Percentiles rank a stretch among this genome's conserved stretches.
Conservation (phyloP, 2,888 invertebrate genomes). For the Taenaris catops region DNA sequence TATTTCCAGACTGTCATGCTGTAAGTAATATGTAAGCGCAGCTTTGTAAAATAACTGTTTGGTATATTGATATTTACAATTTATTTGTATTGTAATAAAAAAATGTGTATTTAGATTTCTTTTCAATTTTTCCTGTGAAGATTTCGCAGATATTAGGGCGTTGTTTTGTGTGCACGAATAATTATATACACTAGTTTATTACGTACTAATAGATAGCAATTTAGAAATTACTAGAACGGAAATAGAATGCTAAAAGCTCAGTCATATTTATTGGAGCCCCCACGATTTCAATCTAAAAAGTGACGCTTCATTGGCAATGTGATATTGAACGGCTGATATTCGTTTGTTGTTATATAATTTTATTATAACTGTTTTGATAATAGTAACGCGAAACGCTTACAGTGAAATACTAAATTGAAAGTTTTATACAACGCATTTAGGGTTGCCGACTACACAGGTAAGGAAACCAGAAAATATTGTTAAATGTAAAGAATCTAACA, state of each 20-base stretch:
- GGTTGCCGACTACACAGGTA: too few species aligned
- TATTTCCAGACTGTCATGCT: too few species aligned
- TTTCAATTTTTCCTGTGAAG: too few species aligned
- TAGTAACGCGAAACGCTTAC: neutral
- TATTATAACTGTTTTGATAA: conserved; percentile 2
- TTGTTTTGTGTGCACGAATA: too few species aligned
- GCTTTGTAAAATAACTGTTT: too few species aligned
- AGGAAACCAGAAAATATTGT: too few species aligned
- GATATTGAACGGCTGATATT: conserved; percentile 1
- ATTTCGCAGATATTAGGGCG: too few species aligned
- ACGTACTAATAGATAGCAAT: neutral
- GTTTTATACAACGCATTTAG: neutral
- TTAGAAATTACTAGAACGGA: conserved; percentile 3
- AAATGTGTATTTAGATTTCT: too few species aligned
- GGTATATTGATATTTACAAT: too few species aligned
- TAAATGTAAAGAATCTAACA: too few species aligned
- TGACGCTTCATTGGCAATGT: neutral
- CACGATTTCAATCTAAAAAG: conserved; percentile 2
- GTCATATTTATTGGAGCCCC: conserved; percentile 1
- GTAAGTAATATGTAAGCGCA: too few species aligned
- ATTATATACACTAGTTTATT: conserved; percentile 14
- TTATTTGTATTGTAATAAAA: too few species aligned
- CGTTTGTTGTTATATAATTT: neutral
- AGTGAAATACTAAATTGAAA: conserved; percentile 2
- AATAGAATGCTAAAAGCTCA: conserved; percentile 4